Base-by-base conservation (phyloP, 30 jellyfish, hydroid and myxozoan species). In the Hydractinia echinata region DNA sequence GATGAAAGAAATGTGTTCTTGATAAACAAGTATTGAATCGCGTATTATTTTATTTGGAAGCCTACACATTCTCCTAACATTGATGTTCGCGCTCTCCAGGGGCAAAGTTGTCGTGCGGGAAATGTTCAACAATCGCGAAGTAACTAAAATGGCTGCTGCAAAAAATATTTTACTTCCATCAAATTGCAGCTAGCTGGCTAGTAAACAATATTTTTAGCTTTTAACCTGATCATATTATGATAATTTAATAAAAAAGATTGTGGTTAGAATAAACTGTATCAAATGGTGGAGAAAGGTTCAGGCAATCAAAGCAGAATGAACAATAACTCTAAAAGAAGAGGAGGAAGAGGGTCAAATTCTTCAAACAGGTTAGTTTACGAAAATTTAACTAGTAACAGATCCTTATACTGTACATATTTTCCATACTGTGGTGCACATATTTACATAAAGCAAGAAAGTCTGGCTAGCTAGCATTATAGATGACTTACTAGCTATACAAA, bases 131-230 rank as follows among this genome's bases (percentile, higher is more conserved):
- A 30, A 30, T 30, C 19, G 74, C 19, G 39, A 64, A 51, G 18
- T 48, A 74, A 67, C 54, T 67, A 74, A 74, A 74, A 74, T 74
- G 83, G 83, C 83, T 74, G 61, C 83, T 54, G n/a, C 72, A 74
- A 74, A 74, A 74, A 74, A 49, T 49, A 49, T 74, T 64, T 64
- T 64, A 1, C 74, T 64, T 64, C 10, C 39, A 44, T 64, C 16
- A 64, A 30, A 30, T 30, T 30, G 44, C 44, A 30, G 44, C 44
- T 30, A 30, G 44, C 44, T 30, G 2, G 44, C 44, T 30, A 30
- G 44, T 30, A 30, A 30, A 30, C 44, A 30, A 30, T 30, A 30
- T 30, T 30, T 2, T 30, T 30, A 30, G 44, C 44, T 30, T 30
- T 30, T 30, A 30, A 30, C 44, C 2, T 30, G 44, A 2, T 30